Base-by-base conservation (phyloP, 2,797 vertebrate species). In the Melopsittacus undulatus region DNA sequence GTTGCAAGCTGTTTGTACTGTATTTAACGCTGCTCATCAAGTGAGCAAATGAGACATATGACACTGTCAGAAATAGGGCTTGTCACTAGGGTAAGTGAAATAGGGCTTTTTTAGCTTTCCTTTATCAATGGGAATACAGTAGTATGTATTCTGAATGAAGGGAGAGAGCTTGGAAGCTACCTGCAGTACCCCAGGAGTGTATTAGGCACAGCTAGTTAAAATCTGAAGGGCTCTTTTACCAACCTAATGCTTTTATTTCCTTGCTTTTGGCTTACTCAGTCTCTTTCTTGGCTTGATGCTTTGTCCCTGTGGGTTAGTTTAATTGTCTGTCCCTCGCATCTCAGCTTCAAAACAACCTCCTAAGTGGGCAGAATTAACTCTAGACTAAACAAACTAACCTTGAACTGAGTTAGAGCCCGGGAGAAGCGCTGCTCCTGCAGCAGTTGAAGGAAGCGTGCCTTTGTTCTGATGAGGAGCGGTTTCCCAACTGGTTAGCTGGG, bases 301-400 rank as follows among this genome's bases (percentile, higher is more conserved):
- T 66, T 78, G 66, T 78, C 81, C 69, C 81, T n/a, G 51, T 51
- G 91, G 43, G 36, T 89, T 75, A 32, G 23, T 61, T 85, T 45
- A 61, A 2, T 64, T 94, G 79, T 75, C 89, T 94, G 88, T 87
- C 49, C 49, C 85, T 90, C 46, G 27, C 32, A 36, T 91, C 80
- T 92, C 49, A 30, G 1, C 72, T 94, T 94, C 88, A 49, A 82
- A 86, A 74, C 83, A 59, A 1, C 57, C 76, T 96, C 52, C 62
- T 32, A 74, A 92, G 67, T 63, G 74, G 66, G 80, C 83, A 90
- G 86, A 90, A 79, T 92, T 83, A 82, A 63, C 69, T 95, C 76
- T 11, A 90, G 77, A 83, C 83, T 88, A 84, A 89, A 90, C 83
- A 92, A 83, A 34, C 57, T 59, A 84, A 92, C 88, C 94, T 94